phyloP scores from a whole-genome alignment of 2,888 invertebrate genomes.

The Lampropteryx suffumata region DNA sequence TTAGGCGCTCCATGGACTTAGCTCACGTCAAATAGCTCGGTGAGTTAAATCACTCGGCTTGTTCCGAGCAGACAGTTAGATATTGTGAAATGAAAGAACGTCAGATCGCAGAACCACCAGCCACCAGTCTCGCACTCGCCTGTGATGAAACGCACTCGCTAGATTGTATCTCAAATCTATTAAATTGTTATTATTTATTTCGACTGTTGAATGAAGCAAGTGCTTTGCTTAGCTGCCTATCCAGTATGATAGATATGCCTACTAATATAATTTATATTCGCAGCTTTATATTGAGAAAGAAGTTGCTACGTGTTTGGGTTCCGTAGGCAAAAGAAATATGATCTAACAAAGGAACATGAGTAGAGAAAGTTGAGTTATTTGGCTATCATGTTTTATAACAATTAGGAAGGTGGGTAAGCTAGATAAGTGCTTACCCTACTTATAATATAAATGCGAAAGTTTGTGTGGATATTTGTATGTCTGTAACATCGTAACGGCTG shows the following conservation, averaged over 20 bases:
- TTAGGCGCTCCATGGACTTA: neutral
- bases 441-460: no score
- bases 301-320: neutral
- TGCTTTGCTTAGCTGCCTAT: constrained; percentile 19
- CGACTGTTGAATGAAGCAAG: constrained; percentile 48
- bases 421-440: no score
- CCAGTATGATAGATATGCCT: neutral
- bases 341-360: constrained; percentile 15
- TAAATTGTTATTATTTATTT: constrained; percentile 55
- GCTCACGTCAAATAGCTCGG: constrained; percentile 51
- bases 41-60: constrained; percentile 59
- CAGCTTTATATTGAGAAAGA: neutral
- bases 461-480: no score
- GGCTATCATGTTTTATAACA: constrained; percentile 5
- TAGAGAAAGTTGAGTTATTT: constrained; percentile 18
- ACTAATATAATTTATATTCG: neutral
- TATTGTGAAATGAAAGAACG: constrained; percentile 56
- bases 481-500: no score
- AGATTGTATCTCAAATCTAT: constrained; percentile 61
- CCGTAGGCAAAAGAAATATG: constrained; percentile 8
- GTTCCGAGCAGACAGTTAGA: constrained; percentile 52
- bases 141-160: constrained; percentile 59
- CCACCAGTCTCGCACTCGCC: constrained; percentile 55
- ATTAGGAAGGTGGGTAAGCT: no score
- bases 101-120: constrained; percentile 49